Conservation (phyloP, 1,140 invertebrate genomes). For the Atta texana region DNA sequence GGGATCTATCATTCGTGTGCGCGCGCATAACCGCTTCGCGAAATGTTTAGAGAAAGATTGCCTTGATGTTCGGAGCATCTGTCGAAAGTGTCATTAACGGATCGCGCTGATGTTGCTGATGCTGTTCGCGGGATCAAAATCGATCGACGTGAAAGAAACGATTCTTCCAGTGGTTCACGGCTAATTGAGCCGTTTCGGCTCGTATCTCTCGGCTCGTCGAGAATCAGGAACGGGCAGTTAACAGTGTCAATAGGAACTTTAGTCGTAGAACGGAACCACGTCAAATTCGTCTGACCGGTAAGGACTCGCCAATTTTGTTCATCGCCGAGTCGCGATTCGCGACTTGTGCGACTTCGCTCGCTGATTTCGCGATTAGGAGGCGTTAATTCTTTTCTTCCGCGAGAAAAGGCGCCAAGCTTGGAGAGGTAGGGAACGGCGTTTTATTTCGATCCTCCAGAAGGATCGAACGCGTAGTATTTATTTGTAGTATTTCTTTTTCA, state of each 20-base stretch:
- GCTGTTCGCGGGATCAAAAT: slow-evolving; percentile 14
- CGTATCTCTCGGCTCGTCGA: background rate
- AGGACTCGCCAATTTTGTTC: background rate
- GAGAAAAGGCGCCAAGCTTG: background rate
- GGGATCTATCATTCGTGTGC: background rate
- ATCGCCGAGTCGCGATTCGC: background rate
- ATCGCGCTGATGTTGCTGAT: slow-evolving; percentile 6
- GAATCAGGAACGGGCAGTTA: background rate
- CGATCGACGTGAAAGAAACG: background rate
- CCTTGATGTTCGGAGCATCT: slow-evolving; percentile 5
- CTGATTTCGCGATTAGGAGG: background rate
- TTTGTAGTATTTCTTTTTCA: background rate
- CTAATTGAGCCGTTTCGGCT: background rate
- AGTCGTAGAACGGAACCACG: background rate
- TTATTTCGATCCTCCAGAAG: too few relatives aligned
- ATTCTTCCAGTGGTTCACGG: slow-evolving; percentile 11
- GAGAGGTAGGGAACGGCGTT: background rate
- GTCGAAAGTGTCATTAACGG: slow-evolving; percentile 26
- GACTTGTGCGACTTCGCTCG: background rate
- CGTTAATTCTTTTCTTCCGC: background rate
- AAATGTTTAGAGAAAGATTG: background rate
- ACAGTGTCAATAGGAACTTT: background rate
- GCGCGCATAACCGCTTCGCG: background rate
- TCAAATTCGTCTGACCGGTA: slow-evolving; percentile 14
- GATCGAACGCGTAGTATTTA: background rate